phyloP scores from a whole-genome alignment of 2,113 vertebrate species.

The Cyphomyrus discorhynchus region DNA sequence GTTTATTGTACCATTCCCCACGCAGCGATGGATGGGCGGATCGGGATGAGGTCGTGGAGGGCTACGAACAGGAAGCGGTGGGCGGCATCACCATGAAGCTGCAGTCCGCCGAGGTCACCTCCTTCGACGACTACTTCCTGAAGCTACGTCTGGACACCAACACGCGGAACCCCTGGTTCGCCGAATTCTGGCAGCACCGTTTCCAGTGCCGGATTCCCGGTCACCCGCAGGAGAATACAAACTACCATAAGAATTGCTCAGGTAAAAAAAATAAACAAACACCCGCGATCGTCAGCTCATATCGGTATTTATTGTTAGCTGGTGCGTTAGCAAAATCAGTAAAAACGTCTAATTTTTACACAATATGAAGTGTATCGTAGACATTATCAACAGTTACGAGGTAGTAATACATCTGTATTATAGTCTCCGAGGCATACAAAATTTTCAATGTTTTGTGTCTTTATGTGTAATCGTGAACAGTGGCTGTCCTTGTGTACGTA shows the following conservation, averaged over 20 bases:
- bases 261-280: constrained; percentile 64
- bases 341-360: background rate
- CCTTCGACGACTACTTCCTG: constrained; percentile 88
- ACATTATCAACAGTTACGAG: background rate
- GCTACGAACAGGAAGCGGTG: constrained; percentile 86
- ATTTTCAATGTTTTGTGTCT: background rate
- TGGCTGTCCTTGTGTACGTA: background rate
- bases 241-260: constrained; percentile 85
- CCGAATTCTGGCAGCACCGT: constrained; percentile 95
- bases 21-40: constrained; percentile 95
- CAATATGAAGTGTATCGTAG: background rate
- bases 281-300: background rate
- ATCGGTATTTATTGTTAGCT: background rate
- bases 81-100: constrained; percentile 95
- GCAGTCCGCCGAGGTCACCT: constrained; percentile 83
- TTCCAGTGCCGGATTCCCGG: constrained; percentile 92
- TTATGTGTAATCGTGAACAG: background rate
- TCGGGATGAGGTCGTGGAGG: constrained; percentile 94
- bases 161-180: constrained; percentile 91
- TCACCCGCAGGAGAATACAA: constrained; percentile 78
- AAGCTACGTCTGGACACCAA: constrained; percentile 82
- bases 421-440: background rate
- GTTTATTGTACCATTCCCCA: constrained; percentile 10
- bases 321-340: background rate
- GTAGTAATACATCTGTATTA: background rate